phyloP scores from a whole-genome alignment of 2,888 invertebrate species.

The Pteria penguin region DNA sequence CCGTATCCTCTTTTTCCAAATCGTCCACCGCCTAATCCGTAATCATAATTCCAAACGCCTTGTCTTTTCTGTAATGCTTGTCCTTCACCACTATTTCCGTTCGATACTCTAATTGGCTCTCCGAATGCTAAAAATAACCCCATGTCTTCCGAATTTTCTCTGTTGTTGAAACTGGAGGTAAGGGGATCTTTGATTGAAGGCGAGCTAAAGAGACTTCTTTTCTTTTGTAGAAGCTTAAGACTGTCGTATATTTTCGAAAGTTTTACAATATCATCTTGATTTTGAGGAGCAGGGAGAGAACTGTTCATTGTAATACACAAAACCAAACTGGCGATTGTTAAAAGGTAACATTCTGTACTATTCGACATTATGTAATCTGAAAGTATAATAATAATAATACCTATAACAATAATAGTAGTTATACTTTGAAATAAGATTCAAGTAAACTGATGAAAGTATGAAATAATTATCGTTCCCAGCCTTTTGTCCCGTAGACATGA shows the following conservation, averaged over 20 bases:
- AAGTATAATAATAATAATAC: neutral
- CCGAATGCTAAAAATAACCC: constrained; percentile 22
- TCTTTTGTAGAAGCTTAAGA: neutral
- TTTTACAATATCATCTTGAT: neutral
- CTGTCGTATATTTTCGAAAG: neutral
- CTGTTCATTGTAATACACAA: neutral
- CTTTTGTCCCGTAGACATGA: too few species aligned
- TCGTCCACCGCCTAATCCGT: constrained; percentile 77
- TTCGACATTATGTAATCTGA: neutral
- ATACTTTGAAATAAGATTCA: too few species aligned
- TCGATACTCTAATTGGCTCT: constrained; percentile 8
- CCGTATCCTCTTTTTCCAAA: constrained; percentile 74
- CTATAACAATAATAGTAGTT: too few species aligned
- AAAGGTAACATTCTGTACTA: neutral
- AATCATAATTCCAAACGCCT: constrained; percentile 76
- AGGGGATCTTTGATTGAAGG: neutral
- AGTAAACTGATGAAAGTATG: too few species aligned
- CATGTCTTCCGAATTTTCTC: constrained; percentile 11
- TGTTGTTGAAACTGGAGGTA: neutral
- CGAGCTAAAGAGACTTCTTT: neutral
- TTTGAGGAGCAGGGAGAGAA: neutral
- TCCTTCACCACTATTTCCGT: neutral
- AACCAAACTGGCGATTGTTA: neutral
- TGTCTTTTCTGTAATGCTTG: constrained; percentile 67
- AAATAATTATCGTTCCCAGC: too few species aligned